Conservation (phyloP, 2,888 invertebrate genomes). For the Oasisia sp. region DNA sequence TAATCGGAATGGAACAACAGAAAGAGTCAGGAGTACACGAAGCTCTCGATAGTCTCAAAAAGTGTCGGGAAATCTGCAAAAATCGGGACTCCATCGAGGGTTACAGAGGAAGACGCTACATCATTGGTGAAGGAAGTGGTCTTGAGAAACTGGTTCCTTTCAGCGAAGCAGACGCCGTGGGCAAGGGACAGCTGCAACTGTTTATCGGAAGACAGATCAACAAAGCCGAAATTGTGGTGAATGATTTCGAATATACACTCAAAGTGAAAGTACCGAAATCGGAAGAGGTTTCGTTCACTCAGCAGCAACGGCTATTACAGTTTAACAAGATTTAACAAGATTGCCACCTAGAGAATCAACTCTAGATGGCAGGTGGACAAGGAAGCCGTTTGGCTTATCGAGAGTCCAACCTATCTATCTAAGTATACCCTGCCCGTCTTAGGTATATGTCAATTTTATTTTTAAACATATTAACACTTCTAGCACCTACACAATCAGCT, state of each 20-base stretch:
- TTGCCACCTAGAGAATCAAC: too few relatives aligned
- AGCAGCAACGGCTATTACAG: background rate
- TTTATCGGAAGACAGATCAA: background rate
- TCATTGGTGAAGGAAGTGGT: background rate
- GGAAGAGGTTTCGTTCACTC: background rate
- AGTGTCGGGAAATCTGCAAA: conserved; percentile 4
- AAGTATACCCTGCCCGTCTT: too few relatives aligned
- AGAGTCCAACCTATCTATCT: too few relatives aligned
- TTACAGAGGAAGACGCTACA: background rate
- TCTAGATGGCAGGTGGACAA: too few relatives aligned
- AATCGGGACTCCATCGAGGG: background rate
- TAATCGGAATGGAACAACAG: background rate
- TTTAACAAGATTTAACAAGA: too few relatives aligned
- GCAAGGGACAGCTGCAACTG: background rate
- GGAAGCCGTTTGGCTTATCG: too few relatives aligned
- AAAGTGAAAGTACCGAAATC: background rate
- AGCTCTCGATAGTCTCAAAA: background rate
- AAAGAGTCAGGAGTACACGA: background rate
- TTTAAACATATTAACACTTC: too few relatives aligned
- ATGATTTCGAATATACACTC: background rate
- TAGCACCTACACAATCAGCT: too few relatives aligned
- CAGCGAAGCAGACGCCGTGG: background rate
- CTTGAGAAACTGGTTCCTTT: background rate
- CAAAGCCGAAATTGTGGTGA: background rate
- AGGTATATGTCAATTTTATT: too few relatives aligned